Conservation (phyloP, 2,797 vertebrate species). For the Sebastes minor region DNA sequence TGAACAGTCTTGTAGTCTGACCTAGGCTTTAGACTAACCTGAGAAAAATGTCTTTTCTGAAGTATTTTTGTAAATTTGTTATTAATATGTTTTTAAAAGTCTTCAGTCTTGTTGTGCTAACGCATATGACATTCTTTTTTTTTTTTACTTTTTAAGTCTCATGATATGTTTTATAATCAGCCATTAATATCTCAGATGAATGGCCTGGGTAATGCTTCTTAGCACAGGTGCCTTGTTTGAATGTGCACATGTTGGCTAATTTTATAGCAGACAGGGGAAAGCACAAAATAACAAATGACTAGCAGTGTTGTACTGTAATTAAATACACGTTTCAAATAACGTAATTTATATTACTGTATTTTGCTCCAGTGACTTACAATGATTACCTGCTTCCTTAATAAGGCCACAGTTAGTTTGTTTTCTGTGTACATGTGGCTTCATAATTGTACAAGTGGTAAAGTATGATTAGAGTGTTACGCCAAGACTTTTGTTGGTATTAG, state of each 20-base stretch:
- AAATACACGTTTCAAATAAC: constrained; percentile 24
- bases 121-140: neutral
- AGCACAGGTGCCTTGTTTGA: constrained; percentile 34
- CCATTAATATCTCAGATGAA: constrained; percentile 13
- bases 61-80: neutral
- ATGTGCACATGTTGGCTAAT: constrained; percentile 15
- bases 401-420: neutral
- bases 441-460: constrained; percentile 14
- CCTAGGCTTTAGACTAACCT: constrained; percentile 35
- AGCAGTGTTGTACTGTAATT: constrained; percentile 19
- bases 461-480: neutral
- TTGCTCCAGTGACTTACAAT: constrained; percentile 40
- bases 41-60: neutral
- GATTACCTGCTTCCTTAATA: constrained; percentile 38
- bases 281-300: constrained; percentile 17
- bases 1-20: constrained; percentile 30
- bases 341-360: constrained; percentile 30
- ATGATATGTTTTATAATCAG: neutral
- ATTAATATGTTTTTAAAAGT: neutral
- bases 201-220: constrained; percentile 2
- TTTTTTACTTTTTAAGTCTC: neutral
- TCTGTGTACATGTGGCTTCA: constrained; percentile 7
- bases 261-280: constrained; percentile 3
- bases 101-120: constrained; percentile 3
- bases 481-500: neutral